Percentiles rank a stretch among this genome's conserved stretches.
phyloP scores from a whole-genome alignment of 2,113 vertebrate genomes.

The Theristicus caerulescens region DNA sequence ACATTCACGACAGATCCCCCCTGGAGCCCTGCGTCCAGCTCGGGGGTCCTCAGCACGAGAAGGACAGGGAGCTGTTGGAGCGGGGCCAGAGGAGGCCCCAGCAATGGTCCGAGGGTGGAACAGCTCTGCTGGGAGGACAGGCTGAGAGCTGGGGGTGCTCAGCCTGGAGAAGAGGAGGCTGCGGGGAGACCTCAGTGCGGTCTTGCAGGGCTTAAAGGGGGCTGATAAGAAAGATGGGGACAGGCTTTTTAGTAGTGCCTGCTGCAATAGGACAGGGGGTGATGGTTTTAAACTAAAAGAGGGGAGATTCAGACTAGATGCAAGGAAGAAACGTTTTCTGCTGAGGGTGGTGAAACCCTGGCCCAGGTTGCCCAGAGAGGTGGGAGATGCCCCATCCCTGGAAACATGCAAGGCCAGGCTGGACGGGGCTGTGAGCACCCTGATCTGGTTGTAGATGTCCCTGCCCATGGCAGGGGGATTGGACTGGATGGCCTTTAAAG shows the following conservation, averaged over 20 bases:
- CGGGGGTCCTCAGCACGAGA: not conserved
- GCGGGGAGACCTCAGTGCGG: not conserved
- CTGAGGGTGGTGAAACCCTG: too few relatives aligned
- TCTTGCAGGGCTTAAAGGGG: not conserved
- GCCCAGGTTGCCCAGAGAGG: too few relatives aligned
- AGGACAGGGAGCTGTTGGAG: not conserved
- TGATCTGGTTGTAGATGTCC: too few relatives aligned
- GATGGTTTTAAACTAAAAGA: not conserved
- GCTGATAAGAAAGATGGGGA: not conserved
- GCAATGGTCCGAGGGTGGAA: not conserved
- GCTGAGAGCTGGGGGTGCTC: not conserved
- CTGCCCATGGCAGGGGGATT: too few relatives aligned
- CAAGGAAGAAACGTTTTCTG: too few relatives aligned
- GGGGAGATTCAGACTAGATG: not conserved
- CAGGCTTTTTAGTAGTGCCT: not conserved
- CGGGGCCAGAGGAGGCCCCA: not conserved
- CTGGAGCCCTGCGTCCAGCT: not conserved
- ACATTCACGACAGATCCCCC: too few relatives aligned
- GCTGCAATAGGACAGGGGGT: not conserved
- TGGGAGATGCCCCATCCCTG: too few relatives aligned
- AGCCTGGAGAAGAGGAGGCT: not conserved
- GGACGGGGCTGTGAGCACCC: too few relatives aligned
- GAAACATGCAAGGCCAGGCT: too few relatives aligned
- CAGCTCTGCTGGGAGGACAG: not conserved
- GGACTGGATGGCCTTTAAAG: too few relatives aligned